A percentile compares a stretch with the other conserved stretches of the same genome.
Evolutionary conservation across 2,888 invertebrate species (phyloP).

Genomic region (Phania funesta): DNA sequence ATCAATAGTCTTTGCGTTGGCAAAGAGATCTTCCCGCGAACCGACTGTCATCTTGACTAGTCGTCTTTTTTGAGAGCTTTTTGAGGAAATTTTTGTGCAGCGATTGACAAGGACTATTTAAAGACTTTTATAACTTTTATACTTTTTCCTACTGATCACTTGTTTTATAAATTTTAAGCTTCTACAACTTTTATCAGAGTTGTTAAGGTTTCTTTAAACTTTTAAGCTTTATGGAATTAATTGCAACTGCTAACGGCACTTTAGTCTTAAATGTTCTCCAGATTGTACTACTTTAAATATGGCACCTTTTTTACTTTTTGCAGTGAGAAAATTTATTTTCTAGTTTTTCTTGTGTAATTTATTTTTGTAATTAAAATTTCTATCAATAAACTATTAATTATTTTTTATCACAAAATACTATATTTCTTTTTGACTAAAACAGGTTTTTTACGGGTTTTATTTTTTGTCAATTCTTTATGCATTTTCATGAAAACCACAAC

Average conservation of each 20-base stretch:
- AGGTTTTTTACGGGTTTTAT: conserved; percentile 76
- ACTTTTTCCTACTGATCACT: background rate
- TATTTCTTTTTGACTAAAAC: conserved; percentile 52
- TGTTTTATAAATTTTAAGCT: background rate
- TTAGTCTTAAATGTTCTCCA: background rate
- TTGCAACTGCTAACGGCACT: conserved; percentile 13
- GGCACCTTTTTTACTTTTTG: conserved; percentile 37
- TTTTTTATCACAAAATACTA: conserved; percentile 72
- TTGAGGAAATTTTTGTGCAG: conserved; percentile 57
- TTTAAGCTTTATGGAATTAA: background rate
- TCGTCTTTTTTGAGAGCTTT: conserved; percentile 35
- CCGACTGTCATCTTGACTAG: conserved; percentile 78
- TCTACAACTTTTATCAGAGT: conserved; percentile 8
- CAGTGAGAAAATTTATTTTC: conserved; percentile 33
- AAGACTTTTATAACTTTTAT: background rate
- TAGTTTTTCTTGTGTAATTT: conserved; percentile 37
- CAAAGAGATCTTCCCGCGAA: conserved; percentile 79
- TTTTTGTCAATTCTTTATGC: conserved; percentile 78
- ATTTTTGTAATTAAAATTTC: conserved; percentile 50
- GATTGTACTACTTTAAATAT: conserved; percentile 3
- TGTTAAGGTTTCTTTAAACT: background rate
- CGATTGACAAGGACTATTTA: background rate
- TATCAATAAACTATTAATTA: conserved; percentile 31
- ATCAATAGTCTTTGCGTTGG: conserved; percentile 77
- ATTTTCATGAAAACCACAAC: conserved; percentile 75